Evolutionary conservation across 1,140 invertebrate genomes (phyloP), one percentile per base, ranked within the genome.

Genomic region (Glossosoma conforme): DNA sequence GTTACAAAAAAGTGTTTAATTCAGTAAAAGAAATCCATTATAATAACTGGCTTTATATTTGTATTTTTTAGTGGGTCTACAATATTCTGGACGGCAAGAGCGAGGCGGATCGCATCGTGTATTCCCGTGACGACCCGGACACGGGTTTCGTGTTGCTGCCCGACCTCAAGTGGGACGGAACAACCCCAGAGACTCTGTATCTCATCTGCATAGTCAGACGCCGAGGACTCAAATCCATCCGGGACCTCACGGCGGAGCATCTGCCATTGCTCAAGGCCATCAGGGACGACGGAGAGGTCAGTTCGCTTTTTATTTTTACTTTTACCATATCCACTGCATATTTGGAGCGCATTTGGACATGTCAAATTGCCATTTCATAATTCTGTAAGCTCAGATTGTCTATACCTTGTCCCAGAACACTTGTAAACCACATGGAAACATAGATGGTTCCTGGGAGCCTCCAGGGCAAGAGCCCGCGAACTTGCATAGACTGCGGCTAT

Each of bases 121-220:
- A 77, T 64, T 87, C 97, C 67, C 91, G 97, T 70, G 58, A 72
- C 8, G 84, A 94, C 71, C 73, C 83, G 21, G 76, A 84, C 35
- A 81, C 66, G 42, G 95, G 95, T 0, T 98, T 98, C 71, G 76
- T 97, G 17, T 65, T 98, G 2, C 50, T 95, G 2, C 91, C 92
- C 1, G 95, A 98, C 72, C 74, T 97, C 37, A 98, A 98, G 70
- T 98, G 95, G 94, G 87, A 95, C 70, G 85, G 87, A 17, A 71
- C 83, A 36, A 79, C 83, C 35, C 64, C 81, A 3, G 83, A 89
- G 49, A 84, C 84, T 19, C 68, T 98, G 0, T 93, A 97, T 64
- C 66, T 95, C 3, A 71, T 94, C 40, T 93, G 88, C 2, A 83
- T 98, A 48, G 75, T 86, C 2, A 80, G 84, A 59, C 75, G 81